These are phyloP conservation scores for Seladonia tumulorum DNA, from an alignment of 2,888 invertebrate species.

Conservation along the genomic window DNA sequence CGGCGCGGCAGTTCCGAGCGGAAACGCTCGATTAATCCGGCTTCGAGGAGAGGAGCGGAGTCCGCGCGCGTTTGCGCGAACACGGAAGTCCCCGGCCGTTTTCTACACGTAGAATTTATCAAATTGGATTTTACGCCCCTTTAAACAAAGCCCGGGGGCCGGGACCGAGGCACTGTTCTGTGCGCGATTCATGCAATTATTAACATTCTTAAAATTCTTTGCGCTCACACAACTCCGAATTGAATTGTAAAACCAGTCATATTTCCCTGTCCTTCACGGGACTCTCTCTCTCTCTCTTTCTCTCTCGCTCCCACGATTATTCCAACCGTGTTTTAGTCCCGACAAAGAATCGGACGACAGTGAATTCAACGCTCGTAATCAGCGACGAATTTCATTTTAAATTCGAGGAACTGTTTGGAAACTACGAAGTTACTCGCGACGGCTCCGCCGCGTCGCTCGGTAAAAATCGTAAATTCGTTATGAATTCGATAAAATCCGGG, in stretches of 20 bases:
- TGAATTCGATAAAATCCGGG: not conserved
- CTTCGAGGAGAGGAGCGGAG: not conserved
- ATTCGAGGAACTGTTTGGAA: not conserved
- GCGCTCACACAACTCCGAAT: constrained; percentile 1
- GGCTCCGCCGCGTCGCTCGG: not conserved
- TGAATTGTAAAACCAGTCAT: constrained; percentile 28
- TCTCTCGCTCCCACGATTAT: not conserved
- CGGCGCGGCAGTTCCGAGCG: not conserved
- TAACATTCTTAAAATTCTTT: constrained; percentile 10
- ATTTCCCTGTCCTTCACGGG: not conserved
- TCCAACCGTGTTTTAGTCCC: constrained; percentile 5
- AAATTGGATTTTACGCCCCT: constrained; percentile 47
- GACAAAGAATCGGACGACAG: constrained; percentile 6
- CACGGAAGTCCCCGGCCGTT: not conserved
- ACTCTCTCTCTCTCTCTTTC: not conserved
- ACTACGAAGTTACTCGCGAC: not conserved
- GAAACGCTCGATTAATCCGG: constrained; percentile 1
- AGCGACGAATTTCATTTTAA: constrained; percentile 3
- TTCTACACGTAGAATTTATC: constrained; percentile 38
- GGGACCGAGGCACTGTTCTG: not conserved
- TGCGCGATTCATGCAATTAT: constrained; percentile 8
- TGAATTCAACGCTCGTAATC: constrained; percentile 1
- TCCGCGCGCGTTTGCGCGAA: not conserved
- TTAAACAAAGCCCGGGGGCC: constrained; percentile 40
- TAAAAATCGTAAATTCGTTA: constrained; percentile 4